Evolutionary conservation across 2,888 invertebrate genomes (phyloP), one percentile per base, ranked within the genome.

Genomic region (Athalia cordata): DNA sequence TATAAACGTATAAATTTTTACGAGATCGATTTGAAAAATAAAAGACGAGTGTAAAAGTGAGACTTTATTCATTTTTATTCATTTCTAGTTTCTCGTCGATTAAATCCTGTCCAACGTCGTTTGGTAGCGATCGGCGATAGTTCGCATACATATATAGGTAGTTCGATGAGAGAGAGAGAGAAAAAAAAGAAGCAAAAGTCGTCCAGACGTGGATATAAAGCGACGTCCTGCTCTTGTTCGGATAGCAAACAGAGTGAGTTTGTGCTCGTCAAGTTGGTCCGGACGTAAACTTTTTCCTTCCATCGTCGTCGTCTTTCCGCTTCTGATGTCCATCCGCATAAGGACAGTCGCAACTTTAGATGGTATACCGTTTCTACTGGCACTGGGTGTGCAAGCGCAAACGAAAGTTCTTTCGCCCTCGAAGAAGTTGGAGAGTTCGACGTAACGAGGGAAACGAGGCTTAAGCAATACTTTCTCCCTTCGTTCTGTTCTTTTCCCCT

Each of bases 341-440:
- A 29, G 29, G 29, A 29, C 2, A 29, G 29, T 29, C 29, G 29
- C 29, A 29, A 29, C 29, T 29, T 29, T 29, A 2, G 29, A 29
- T 29, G 29, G 29, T 29, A 8, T 43, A 45, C 43, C 13, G 52
- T 9, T 9, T 13, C 57, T 70, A 15, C 66, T 67, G 43, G 47
- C 66, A n/a, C 11, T 11, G 13, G 2, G 50, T 9, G n/a, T 15
- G 50, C 29, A 55, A 43, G 50, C 29, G 62, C 75, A 13, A 43
- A 62, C 43, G 75, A 75, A 75, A 75, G 72, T 72, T 72, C 55
- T 52, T 83, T 85, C 76, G 80, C 57, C 79, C 80, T 74, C 57
- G 79, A 83, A 85, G 86, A 86, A 86, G 82, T 85, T 84, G 80
- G 55, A 82, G 80, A 82, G 81, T 81, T 82, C 64, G 79, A 76